These are phyloP conservation scores for Epinotia ramella DNA, from an alignment of 2,888 invertebrate genomes.

Conservation along the genomic window DNA sequence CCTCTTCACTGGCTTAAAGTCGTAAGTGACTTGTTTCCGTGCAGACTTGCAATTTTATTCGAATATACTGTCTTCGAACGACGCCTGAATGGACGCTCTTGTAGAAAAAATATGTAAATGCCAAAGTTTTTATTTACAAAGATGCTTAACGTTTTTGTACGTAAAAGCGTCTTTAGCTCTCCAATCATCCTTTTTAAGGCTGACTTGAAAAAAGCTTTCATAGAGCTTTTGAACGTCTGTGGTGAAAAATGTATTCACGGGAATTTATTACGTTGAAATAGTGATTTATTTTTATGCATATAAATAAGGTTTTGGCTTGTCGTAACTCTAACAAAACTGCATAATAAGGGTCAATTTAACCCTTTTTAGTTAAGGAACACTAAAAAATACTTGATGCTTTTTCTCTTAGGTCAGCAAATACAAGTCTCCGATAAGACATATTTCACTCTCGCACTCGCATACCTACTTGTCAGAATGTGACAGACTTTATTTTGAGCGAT, in stretches of 20 bases:
- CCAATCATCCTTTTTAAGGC: neutral
- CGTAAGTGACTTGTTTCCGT: neutral
- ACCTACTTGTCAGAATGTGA: too few species aligned
- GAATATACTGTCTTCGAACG: neutral
- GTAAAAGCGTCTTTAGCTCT: conserved; percentile 8
- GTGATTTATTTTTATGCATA: neutral
- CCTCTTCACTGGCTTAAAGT: neutral
- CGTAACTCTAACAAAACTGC: too few species aligned
- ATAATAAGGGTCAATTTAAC: too few species aligned
- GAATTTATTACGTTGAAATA: neutral
- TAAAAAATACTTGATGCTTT: too few species aligned
- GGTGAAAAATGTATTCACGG: too few species aligned
- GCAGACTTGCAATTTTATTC: neutral
- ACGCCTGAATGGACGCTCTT: conserved; percentile 16
- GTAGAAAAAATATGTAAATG: conserved; percentile 29
- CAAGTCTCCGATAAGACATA: too few species aligned
- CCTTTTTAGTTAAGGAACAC: too few species aligned
- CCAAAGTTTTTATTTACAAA: conserved; percentile 26
- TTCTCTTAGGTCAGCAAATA: too few species aligned
- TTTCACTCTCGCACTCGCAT: too few species aligned
- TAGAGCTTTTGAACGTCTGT: neutral
- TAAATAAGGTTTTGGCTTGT: too few species aligned
- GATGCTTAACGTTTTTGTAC: conserved; percentile 14
- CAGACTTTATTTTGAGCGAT: too few species aligned
- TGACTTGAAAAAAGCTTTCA: neutral